Conservation (phyloP, 2,888 invertebrate genomes). For the Ecdyonurus torrentis region DNA sequence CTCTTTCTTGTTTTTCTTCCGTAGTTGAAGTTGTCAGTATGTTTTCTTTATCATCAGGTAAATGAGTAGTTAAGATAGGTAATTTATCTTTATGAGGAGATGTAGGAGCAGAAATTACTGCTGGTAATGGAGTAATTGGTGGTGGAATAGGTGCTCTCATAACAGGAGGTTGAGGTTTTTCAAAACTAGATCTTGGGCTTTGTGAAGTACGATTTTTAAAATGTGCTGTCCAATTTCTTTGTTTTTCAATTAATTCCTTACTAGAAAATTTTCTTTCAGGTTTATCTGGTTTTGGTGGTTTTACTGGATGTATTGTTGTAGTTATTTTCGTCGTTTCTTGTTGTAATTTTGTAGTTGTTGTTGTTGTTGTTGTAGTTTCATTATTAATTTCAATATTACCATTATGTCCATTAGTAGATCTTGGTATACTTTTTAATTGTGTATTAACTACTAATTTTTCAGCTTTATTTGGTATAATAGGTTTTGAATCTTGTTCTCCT, state of each 20-base stretch:
- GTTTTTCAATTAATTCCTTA: conserved; percentile 75
- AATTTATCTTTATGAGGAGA: too few relatives aligned
- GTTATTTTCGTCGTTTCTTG: background rate
- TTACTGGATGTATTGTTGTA: background rate
- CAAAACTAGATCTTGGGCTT: conserved; percentile 25
- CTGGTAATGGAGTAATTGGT: conserved; percentile 4
- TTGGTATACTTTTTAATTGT: background rate
- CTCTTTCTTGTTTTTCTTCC: conserved; percentile 13
- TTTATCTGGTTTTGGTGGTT: conserved; percentile 43
- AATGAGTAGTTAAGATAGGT: too few relatives aligned
- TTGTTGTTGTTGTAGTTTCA: background rate
- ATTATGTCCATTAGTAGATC: background rate
- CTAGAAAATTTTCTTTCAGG: conserved; percentile 68
- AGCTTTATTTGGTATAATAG: background rate
- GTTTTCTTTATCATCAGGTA: too few relatives aligned
- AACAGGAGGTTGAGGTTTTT: conserved; percentile 29
- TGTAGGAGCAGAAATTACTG: background rate
- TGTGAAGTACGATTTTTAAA: conserved; percentile 54
- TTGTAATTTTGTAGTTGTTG: background rate
- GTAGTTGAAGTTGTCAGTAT: background rate
- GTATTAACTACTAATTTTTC: background rate
- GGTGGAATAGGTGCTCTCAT: conserved; percentile 2
- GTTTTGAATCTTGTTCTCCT: conserved; percentile 25
- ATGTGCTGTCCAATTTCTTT: conserved; percentile 83
- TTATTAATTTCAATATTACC: background rate